phyloP scores from a whole-genome alignment of 1,140 invertebrate genomes.

The Hyposmocoma kahamanoa region DNA sequence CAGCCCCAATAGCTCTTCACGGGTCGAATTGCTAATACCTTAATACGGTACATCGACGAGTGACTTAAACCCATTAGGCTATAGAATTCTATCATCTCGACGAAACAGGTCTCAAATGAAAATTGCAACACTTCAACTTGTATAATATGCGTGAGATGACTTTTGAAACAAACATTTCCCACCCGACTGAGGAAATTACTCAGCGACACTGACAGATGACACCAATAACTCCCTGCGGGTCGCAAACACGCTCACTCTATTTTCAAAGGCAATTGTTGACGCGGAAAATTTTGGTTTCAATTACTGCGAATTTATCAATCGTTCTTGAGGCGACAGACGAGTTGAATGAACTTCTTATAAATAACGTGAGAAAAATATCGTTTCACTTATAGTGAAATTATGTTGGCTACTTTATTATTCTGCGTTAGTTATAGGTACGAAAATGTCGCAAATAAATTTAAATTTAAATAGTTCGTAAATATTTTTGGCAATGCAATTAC shows the following conservation, averaged over 20 bases:
- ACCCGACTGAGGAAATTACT: slow-evolving; percentile 49
- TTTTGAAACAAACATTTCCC: slow-evolving; percentile 54
- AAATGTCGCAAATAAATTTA: too few species aligned
- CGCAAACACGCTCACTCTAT: slow-evolving; percentile 23
- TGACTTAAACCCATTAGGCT: too few species aligned
- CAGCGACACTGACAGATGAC: slow-evolving; percentile 61
- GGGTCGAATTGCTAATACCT: neutral
- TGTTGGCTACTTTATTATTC: too few species aligned
- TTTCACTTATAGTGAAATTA: too few species aligned
- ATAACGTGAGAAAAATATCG: too few species aligned
- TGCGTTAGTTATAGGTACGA: too few species aligned
- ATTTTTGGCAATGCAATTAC: too few species aligned
- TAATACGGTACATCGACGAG: neutral
- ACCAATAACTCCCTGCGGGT: slow-evolving; percentile 50
- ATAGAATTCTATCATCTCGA: too few species aligned
- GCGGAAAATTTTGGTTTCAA: slow-evolving; percentile 16
- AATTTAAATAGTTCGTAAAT: too few species aligned
- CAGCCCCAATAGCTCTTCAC: slow-evolving; percentile 7
- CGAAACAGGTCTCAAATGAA: slow-evolving; percentile 15
- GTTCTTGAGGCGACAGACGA: too few species aligned
- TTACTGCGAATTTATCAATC: too few species aligned
- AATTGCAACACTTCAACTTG: slow-evolving; percentile 28
- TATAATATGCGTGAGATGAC: slow-evolving; percentile 42
- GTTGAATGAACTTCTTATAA: too few species aligned
- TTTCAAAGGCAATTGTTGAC: slow-evolving; percentile 21